Base-by-base conservation (phyloP, 37 sponge, comb jelly and placozoan genomes). In the Corticium candelabrum region DNA sequence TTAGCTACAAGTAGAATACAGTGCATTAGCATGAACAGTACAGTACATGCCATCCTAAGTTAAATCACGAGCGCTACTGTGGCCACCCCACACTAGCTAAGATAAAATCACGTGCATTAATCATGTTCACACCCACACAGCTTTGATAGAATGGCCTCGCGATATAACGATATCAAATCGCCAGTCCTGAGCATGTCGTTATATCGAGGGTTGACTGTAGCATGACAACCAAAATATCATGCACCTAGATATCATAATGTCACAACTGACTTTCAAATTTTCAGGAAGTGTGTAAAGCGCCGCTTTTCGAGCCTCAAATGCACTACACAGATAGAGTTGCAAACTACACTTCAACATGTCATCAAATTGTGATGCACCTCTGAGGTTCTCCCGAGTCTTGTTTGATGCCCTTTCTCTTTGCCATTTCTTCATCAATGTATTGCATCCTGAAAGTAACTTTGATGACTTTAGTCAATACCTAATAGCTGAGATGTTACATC, bases 341-440 rank as follows among this genome's bases (percentile, higher is more conserved):
- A 21, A 50, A 50, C 11, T 11, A 50, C 15, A 72, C 21, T 21
- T 72, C 32, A 79, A 37, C 76, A 31, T 37, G 36, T 2, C 27
- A 40, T n/a, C 38, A 3, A 37, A 34, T 36, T 33, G 29, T 1
- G 1, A 35, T 2, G 38, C 72, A 27, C 71, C 27, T 37, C 34
- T 74, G 82, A 70, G 81, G 76, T 11, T 90, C 82, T 21, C 77
- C 81, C 40, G 40, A 67, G 32, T 68, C 62, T 0, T 37, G 3
- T 1, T n/a, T 36, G 21, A 5, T 33, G 29, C 76, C 77, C 36
- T 82, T 89, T 68, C 41, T 84, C 76, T 84, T 90, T 0, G 72
- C 70, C 82, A 90, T 85, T 67, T 93, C 88, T 27, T 87, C 78
- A 35, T 93, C 93, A 70, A 93, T 93, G 80, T 93, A 93, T 39